Evolutionary conservation across 2,797 vertebrate species (phyloP).

Genomic region (Sitta carolinensis): DNA sequence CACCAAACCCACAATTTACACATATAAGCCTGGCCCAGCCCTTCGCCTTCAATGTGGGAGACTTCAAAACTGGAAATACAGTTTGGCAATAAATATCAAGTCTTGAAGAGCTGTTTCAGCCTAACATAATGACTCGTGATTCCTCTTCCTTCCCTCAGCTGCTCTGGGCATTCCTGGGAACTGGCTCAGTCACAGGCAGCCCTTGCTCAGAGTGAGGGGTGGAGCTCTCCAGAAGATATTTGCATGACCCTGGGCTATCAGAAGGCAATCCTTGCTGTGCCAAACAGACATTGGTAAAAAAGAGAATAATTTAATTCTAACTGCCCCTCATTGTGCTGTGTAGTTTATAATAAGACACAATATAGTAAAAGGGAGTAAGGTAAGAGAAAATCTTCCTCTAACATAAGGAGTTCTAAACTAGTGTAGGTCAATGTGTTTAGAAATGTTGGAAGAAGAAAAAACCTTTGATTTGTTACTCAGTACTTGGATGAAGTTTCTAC

Average conservation of each 20-base stretch:
- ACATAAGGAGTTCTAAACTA: background rate
- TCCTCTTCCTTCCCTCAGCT: background rate
- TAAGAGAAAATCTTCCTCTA: background rate
- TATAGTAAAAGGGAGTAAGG: background rate
- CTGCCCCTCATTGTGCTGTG: background rate
- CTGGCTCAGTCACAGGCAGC: background rate
- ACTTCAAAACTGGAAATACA: background rate
- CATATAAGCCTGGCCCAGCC: fast-evolving
- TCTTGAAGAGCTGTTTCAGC: background rate
- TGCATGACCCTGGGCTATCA: background rate
- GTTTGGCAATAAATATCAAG: background rate
- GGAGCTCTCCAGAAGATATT: background rate
- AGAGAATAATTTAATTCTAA: background rate
- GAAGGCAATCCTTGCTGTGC: background rate
- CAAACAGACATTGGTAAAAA: background rate
- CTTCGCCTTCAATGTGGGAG: background rate
- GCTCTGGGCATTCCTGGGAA: background rate
- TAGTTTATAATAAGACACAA: background rate
- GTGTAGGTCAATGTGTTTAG: background rate
- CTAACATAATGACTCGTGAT: fast-evolving
- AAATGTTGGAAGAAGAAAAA: background rate
- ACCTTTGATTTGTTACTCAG: background rate
- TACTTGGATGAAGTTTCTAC: background rate
- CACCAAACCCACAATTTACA: background rate
- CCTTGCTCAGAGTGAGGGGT: background rate